phyloP scores from a whole-genome alignment of 2,888 invertebrate genomes.

The Eupeodes luniger region DNA sequence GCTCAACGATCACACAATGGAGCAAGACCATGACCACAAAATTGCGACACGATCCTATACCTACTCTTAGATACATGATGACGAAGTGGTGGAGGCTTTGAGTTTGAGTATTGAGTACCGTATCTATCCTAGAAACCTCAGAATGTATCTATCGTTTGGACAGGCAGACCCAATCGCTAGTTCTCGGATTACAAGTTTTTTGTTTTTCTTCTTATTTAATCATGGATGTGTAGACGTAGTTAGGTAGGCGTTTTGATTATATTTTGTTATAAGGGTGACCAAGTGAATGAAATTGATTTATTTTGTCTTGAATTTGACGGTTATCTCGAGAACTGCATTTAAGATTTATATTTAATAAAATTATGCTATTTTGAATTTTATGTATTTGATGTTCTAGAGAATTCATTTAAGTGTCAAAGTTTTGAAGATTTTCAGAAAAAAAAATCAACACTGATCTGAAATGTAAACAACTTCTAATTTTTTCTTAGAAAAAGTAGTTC shows the following conservation, averaged over 20 bases:
- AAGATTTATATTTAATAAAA: no score
- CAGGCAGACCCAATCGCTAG: slow-evolving; percentile 57
- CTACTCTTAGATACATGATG: slow-evolving; percentile 33
- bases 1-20: slow-evolving; percentile 48
- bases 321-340: no score
- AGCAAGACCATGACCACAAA: slow-evolving; percentile 65
- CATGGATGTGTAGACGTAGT: slow-evolving; percentile 19
- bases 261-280: slow-evolving; percentile 12
- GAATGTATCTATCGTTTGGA: slow-evolving; percentile 64
- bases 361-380: no score
- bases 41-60: slow-evolving; percentile 72
- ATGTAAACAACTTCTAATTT: no score
- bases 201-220: slow-evolving; percentile 35
- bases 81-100: slow-evolving; percentile 50
- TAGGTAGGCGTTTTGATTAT: slow-evolving; percentile 25
- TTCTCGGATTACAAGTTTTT: slow-evolving; percentile 68
- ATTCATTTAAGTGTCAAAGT: no score
- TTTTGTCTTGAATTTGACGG: background rate
- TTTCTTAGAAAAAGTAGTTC: no score
- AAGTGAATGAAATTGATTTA: background rate
- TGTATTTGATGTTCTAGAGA: no score
- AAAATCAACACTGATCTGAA: no score
- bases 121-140: slow-evolving; percentile 51
- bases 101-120: slow-evolving; percentile 31
- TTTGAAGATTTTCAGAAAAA: no score